Evolutionary conservation across 2,888 invertebrate species (phyloP), one percentile per base, ranked within the genome.

Genomic region (Erebia epiphron): DNA sequence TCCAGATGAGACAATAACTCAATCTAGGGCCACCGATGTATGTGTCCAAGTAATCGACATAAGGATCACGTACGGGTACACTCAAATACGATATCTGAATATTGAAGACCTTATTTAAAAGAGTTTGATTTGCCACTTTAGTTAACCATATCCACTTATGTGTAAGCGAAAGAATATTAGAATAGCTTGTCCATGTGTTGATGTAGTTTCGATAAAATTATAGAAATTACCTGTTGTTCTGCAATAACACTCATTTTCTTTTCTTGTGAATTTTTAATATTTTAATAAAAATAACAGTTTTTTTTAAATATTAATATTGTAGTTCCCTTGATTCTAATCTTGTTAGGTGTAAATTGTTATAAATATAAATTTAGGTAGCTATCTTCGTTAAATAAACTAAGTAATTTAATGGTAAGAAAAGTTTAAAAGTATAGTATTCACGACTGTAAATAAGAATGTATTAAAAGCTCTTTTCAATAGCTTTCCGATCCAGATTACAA

Each of bases 1-100:
- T 75, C 75, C 78, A 77, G 79, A 83, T 83, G 83, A 82, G 86
- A 83, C 82, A 81, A 85, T 89, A 89, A 90, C 83, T 86, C 87
- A 86, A 90, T 89, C 83, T 78, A 76, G 58, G 52, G 61, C 58
- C 61, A 61, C 68, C 46, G 72, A 67, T 66, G 65, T 68, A 67
- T 67, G 61, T 67, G 67, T 60, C 57, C 43, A 62, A 64, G 67
- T 71, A 62, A 68, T 68, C 50, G 64, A 65, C 50, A 58, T 50
- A 62, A 62, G n/a, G 54, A 67, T 60, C 54, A 66, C 66, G 66
- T 64, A 61, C 68, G 68, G 73, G 73, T 68, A 70, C n/a, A 58
- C 57, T 67, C 49, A 58, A 35, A 67, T 46, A 67, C 67, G 58
- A 58, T 58, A 14, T 67, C 67, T 57, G 67, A 67, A 67, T 67